Conservation (phyloP, 2,797 vertebrate genomes). For the Coregonus suidteri region DNA sequence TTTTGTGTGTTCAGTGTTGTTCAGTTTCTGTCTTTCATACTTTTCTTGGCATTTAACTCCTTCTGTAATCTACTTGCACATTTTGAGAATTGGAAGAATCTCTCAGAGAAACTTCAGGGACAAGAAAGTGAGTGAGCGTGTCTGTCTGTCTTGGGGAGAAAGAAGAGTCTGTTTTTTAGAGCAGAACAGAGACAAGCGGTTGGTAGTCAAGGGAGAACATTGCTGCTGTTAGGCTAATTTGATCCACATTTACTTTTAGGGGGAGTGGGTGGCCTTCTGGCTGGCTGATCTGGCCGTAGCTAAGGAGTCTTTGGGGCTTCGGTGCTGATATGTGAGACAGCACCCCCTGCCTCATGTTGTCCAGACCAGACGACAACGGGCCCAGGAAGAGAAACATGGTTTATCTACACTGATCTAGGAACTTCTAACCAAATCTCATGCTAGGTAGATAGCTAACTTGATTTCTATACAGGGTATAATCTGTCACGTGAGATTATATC, state of each 20-base stretch:
- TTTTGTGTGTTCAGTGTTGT: conserved; percentile 36
- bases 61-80: not conserved
- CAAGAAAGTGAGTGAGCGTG: conserved; percentile 55
- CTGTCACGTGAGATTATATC: not conserved
- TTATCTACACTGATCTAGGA: conserved; percentile 3
- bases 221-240: conserved; percentile 70
- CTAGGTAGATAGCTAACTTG: not conserved
- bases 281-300: not conserved
- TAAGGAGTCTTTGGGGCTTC: conserved; percentile 38
- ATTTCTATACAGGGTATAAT: not conserved
- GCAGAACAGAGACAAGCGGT: conserved; percentile 46
- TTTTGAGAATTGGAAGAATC: not conserved
- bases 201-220: conserved; percentile 64
- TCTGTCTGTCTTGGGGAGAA: conserved; percentile 55
- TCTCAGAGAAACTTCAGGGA: not conserved
- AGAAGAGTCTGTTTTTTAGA: not conserved
- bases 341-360: conserved; percentile 35
- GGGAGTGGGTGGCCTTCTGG: conserved; percentile 36
- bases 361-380: conserved; percentile 47
- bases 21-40: conserved; percentile 2
- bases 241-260: conserved; percentile 68
- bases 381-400: conserved; percentile 34
- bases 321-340: conserved; percentile 59
- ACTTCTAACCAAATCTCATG: not conserved
- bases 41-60: not conserved